Percentiles rank a stretch among this genome's conserved stretches.
phyloP scores from a whole-genome alignment of 1,140 invertebrate genomes.

The Bilobella aurantiaca region DNA sequence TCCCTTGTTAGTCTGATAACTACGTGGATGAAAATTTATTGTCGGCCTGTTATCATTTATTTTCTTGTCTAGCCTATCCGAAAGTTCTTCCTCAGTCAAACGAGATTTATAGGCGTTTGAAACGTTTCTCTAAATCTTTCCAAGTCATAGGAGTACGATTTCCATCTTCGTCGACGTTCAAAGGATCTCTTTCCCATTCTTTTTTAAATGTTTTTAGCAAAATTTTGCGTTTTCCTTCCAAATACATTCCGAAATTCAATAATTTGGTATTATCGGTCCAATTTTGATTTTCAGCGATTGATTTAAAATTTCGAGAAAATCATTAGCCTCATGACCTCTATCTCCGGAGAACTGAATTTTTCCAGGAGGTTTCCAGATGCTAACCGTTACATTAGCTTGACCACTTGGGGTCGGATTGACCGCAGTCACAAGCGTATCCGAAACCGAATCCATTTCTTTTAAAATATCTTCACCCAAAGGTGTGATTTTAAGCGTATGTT shows the following conservation, averaged over 20 bases:
- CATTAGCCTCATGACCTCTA: background rate
- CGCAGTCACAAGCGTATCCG: background rate
- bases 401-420: background rate
- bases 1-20: background rate
- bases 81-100: background rate
- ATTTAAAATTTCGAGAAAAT: background rate
- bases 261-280: background rate
- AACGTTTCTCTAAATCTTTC: background rate
- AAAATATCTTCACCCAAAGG: too few species aligned
- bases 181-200: background rate
- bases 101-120: background rate
- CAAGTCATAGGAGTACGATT: background rate
- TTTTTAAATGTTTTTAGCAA: background rate
- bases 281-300: background rate
- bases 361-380: background rate
- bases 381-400: background rate
- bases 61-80: background rate
- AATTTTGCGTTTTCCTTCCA: background rate
- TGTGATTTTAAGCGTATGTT: too few species aligned
- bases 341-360: background rate
- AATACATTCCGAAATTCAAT: background rate
- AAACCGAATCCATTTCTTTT: too few species aligned
- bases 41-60: background rate
- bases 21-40: background rate
- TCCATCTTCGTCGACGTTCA: background rate